phyloP scores from a whole-genome alignment of 2,797 vertebrate species.

The Echiichthys vipera region DNA sequence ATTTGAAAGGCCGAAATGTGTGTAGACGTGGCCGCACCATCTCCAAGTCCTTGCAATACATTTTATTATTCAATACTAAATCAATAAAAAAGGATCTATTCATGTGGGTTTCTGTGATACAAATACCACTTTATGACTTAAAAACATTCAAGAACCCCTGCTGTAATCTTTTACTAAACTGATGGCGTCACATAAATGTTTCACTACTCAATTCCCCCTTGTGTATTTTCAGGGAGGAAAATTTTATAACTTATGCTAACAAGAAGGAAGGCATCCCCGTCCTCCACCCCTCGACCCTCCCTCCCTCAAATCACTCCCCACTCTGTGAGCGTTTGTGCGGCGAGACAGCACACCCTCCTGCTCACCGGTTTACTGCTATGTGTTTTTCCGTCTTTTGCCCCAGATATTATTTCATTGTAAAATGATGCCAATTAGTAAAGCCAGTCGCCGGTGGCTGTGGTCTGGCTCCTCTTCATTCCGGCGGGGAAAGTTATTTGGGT shows the following conservation, averaged over 20 bases:
- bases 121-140: conserved; percentile 43
- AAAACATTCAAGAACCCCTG: conserved; percentile 45
- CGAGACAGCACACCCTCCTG: conserved; percentile 48
- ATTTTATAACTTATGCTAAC: conserved; percentile 69
- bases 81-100: conserved; percentile 36
- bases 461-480: conserved; percentile 78
- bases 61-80: conserved; percentile 13
- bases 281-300: not conserved
- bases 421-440: conserved; percentile 80
- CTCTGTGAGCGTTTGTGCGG: conserved; percentile 7
- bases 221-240: conserved; percentile 40
- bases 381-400: conserved; percentile 75
- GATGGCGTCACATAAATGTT: conserved; percentile 71
- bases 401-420: conserved; percentile 82
- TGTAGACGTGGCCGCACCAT: not conserved
- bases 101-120: conserved; percentile 12
- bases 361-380: conserved; percentile 57
- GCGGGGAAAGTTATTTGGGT: conserved; percentile 85
- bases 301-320: conserved; percentile 31
- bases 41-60: not conserved
- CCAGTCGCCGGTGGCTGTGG: conserved; percentile 79
- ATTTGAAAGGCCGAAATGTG: too few relatives aligned
- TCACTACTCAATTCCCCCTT: conserved; percentile 48
- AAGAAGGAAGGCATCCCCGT: conserved; percentile 48
- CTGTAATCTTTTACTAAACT: conserved; percentile 55